Evolutionary conservation across 2,113 vertebrate species (phyloP).

Genomic region (Muscicapa adusta): DNA sequence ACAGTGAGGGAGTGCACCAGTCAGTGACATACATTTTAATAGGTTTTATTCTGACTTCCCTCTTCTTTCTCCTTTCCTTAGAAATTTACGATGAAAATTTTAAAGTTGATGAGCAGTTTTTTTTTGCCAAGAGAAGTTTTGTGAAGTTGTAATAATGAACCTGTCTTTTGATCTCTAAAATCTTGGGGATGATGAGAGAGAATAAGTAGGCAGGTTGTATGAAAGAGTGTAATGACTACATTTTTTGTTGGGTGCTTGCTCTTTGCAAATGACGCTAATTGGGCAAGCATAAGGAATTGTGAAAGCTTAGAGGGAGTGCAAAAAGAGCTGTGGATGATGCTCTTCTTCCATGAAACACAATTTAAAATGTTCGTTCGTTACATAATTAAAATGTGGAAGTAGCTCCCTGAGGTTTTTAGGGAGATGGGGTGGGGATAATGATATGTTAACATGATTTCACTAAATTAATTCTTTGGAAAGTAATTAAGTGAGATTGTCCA

Average conservation of each 20-base stretch:
- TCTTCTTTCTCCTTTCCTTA: neutral
- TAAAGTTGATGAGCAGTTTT: neutral
- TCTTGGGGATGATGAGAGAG: neutral
- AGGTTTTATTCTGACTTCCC: neutral
- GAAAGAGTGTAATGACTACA: neutral
- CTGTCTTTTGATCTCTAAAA: slow-evolving; percentile 16
- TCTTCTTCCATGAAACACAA: neutral
- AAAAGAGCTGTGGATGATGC: neutral
- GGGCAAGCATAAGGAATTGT: neutral
- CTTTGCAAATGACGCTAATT: neutral
- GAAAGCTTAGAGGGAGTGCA: neutral
- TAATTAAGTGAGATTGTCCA: slow-evolving; percentile 3
- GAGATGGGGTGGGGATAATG: neutral
- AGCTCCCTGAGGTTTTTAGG: neutral
- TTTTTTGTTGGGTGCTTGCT: neutral
- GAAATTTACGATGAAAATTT: neutral
- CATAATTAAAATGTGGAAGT: neutral
- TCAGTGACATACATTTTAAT: neutral
- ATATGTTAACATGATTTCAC: slow-evolving; percentile 25
- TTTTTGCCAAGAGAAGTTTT: slow-evolving; percentile 25
- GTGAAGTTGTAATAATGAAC: neutral
- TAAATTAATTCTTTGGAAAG: slow-evolving; percentile 17
- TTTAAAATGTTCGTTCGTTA: neutral
- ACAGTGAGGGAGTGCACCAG: neutral
- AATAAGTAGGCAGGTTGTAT: neutral